Percentiles rank a stretch among this genome's conserved stretches.
Evolutionary conservation across 2,113 vertebrate species (phyloP).

Genomic region (Oncorhynchus masou): DNA sequence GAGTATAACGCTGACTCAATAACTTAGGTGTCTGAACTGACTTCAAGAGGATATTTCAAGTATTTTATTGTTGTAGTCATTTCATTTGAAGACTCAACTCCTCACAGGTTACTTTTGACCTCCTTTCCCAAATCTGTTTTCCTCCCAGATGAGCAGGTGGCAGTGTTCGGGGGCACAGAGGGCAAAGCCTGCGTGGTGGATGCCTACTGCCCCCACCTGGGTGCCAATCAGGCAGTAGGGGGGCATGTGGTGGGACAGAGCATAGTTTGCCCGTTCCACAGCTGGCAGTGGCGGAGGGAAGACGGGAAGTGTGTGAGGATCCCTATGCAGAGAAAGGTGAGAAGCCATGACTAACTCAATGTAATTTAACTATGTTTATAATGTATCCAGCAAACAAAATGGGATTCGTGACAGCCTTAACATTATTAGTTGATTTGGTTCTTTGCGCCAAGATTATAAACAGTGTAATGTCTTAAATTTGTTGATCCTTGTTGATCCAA

Average conservation of each 20-base stretch:
- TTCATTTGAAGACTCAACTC: neutral
- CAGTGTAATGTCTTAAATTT: no score
- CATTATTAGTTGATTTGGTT: no score
- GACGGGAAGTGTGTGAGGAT: slow-evolving; percentile 76
- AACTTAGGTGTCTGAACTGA: no score
- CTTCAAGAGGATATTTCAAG: neutral
- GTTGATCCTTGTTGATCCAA: slow-evolving; percentile 65
- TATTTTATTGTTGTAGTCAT: neutral
- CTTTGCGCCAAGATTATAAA: no score
- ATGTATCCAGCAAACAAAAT: no score
- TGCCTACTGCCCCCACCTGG: slow-evolving; percentile 81
- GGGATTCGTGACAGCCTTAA: no score
- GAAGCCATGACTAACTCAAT: neutral
- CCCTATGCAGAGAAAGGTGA: slow-evolving; percentile 77
- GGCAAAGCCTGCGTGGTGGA: slow-evolving; percentile 71
- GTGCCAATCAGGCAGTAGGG: slow-evolving; percentile 75
- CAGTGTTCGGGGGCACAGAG: slow-evolving; percentile 65
- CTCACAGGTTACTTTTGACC: neutral
- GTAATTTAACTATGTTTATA: no score
- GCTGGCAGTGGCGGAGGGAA: slow-evolving; percentile 78
- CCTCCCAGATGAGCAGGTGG: slow-evolving; percentile 68
- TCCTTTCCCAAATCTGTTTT: neutral
- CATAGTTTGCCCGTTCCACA: slow-evolving; percentile 80
- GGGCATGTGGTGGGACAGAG: slow-evolving; percentile 75
- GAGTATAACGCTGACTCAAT: no score